phyloP scores from a whole-genome alignment of 1,140 invertebrate species.

The Ericerus pela region DNA sequence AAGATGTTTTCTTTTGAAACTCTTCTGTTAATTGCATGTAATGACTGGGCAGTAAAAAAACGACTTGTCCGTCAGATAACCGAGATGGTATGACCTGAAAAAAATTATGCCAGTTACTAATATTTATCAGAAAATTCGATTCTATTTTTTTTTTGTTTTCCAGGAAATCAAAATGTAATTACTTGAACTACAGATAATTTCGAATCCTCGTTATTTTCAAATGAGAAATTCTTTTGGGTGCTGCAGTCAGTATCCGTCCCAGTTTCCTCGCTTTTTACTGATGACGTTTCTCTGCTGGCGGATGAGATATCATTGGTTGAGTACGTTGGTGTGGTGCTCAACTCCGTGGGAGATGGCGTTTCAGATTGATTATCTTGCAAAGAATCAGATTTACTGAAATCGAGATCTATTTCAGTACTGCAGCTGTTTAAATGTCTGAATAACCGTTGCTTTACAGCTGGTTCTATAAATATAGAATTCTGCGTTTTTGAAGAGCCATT shows the following conservation, averaged over 20 bases:
- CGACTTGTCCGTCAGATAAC: constrained; percentile 39
- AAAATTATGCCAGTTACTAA: not conserved
- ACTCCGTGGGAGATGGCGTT: not conserved
- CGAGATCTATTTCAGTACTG: constrained; percentile 49
- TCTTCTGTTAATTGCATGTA: constrained; percentile 31
- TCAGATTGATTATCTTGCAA: not conserved
- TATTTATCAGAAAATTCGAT: not conserved
- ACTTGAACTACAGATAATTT: not conserved
- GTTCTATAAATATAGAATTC: constrained; percentile 36
- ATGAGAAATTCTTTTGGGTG: not conserved
- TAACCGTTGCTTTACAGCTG: constrained; percentile 48
- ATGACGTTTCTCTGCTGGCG: not conserved
- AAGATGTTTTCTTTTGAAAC: constrained; percentile 25
- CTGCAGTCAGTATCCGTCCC: not conserved
- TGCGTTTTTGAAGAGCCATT: constrained; percentile 21
- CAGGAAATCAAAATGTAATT: not conserved
- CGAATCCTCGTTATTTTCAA: constrained; percentile 1
- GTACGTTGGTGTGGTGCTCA: not conserved
- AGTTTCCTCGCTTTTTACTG: not conserved
- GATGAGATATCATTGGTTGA: not conserved
- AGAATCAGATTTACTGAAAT: constrained; percentile 36
- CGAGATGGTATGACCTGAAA: constrained; percentile 37
- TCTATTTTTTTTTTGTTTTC: no score
- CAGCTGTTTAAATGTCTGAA: constrained; percentile 54
- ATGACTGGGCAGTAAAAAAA: constrained; percentile 39